Base-by-base conservation (phyloP, 1,140 invertebrate species). In the Hypothenemus hampei region DNA sequence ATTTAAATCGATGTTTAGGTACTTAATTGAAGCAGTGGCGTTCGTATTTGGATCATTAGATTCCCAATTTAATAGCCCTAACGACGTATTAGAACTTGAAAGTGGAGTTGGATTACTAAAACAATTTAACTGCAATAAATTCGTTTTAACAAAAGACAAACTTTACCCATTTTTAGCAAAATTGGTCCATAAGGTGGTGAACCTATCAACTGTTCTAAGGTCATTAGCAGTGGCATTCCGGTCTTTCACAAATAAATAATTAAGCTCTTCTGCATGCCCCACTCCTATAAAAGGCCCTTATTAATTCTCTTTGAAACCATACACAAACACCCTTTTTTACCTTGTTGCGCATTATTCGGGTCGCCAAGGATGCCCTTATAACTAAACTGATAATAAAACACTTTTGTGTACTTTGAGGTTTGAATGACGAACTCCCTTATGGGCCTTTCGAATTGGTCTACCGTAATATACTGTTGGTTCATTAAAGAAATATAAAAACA, bases 91-190 rank as follows among this genome's bases (percentile, higher is more conserved):
- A 2, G 43, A 26, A 1, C 21, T 15, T 7, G 4, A 8, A 3
- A 24, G 24, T 11, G 52, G 48, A 21, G 40, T 44, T 15, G 57
- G 57, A 36, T 53, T 35, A 11, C 57, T 59, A 24, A 46, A 58
- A 52, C 36, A n/a, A 11, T 8, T 2, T 2, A 37, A 37, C n/a
- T n/a, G 26, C 6, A 29, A n/a, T 29, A 29, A n/a, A 7, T 29
- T 0, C 6, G 26, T 29, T 7, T 29, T 41, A 20, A 19, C n/a
- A 37, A 37, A 37, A 2, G 3, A 15, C 18, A 16, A 37, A 11
- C 24, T 4, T 59, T 46, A 59, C 57, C 51, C 51, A 24, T 31
- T 43, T 55, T 44, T 55, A 8, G 51, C 57, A 55, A 59, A 59
- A 41, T 59, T 59, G 1, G 51, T 59, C 57, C 57, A 59, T 26